Percentiles rank a stretch among this genome's conserved stretches.
These are phyloP conservation scores for Drosophila bifasciata DNA, from an alignment of 1,140 invertebrate species.

Conservation along the genomic window DNA sequence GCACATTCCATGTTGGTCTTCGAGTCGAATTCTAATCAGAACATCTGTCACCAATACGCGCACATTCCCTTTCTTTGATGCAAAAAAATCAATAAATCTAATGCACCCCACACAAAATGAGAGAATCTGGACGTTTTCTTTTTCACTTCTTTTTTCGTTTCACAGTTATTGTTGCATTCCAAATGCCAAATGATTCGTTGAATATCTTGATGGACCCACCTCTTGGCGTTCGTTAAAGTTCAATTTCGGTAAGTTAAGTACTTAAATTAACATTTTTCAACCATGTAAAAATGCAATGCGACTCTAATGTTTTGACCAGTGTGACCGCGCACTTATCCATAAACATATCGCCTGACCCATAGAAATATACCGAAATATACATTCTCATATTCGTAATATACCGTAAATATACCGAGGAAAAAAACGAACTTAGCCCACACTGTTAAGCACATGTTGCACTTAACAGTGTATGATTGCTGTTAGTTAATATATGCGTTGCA, in stretches of 20 bases:
- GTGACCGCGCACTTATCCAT: conserved; percentile 9
- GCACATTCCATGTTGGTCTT: background rate
- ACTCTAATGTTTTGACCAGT: conserved; percentile 68
- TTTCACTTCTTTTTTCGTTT: background rate
- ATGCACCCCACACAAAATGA: conserved; percentile 10
- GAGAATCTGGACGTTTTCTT: conserved; percentile 2
- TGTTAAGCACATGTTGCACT: background rate
- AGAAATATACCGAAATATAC: too few relatives aligned
- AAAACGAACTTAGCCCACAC: conserved; percentile 7
- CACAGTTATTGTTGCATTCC: background rate
- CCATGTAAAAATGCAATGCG: conserved; percentile 61
- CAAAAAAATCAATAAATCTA: conserved; percentile 44
- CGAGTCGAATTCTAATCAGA: conserved; percentile 6
- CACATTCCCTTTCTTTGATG: conserved; percentile 16
- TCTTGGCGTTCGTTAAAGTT: conserved; percentile 38
- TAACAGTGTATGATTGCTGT: background rate
- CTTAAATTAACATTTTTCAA: conserved; percentile 63
- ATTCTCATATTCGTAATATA: too few relatives aligned
- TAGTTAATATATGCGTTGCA: conserved; percentile 42
- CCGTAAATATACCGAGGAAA: conserved; percentile 17
- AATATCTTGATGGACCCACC: conserved; percentile 29
- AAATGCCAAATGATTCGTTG: background rate
- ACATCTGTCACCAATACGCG: conserved; percentile 5
- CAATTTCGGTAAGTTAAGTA: conserved; percentile 13
- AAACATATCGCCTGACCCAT: too few relatives aligned